Conservation (phyloP, 1,140 invertebrate species). For the Zaprionus gabonicus region DNA sequence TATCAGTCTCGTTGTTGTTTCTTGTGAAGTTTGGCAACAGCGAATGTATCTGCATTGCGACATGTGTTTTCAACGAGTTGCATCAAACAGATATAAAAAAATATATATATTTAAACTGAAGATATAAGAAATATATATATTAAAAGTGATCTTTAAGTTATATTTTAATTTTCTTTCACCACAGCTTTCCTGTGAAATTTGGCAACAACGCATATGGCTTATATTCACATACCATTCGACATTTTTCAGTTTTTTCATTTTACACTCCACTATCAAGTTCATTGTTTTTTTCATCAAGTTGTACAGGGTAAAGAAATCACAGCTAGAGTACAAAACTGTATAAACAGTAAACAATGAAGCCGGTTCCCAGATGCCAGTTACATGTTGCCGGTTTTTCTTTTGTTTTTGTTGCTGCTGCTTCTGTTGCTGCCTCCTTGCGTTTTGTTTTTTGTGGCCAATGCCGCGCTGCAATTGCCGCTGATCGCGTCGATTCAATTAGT, state of each 20-base stretch:
- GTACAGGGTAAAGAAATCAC: conserved; percentile 18
- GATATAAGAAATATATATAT: too few relatives aligned
- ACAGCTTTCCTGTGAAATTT: too few relatives aligned
- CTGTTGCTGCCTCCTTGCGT: conserved; percentile 26
- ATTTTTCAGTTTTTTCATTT: neutral
- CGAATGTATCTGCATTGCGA: too few relatives aligned
- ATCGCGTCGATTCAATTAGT: conserved; percentile 84
- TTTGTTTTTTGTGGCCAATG: conserved; percentile 49
- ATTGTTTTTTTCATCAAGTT: neutral
- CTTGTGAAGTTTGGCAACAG: neutral
- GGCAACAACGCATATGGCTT: too few relatives aligned
- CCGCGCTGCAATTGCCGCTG: conserved; percentile 72
- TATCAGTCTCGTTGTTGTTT: too few relatives aligned
- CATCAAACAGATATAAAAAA: too few relatives aligned
- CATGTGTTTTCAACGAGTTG: too few relatives aligned
- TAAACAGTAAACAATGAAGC: conserved; percentile 59
- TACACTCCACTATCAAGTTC: neutral
- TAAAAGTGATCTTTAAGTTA: too few relatives aligned
- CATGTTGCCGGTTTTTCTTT: conserved; percentile 24
- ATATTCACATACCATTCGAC: neutral
- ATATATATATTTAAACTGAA: too few relatives aligned
- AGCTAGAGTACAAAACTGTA: conserved; percentile 5
- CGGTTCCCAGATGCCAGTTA: conserved; percentile 32
- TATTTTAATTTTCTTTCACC: too few relatives aligned
- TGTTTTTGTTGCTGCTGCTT: conserved; percentile 43